Evolutionary conservation across 2,888 invertebrate species (phyloP), one percentile per base, ranked within the genome.

Genomic region (Tanytarsus gracilentus): DNA sequence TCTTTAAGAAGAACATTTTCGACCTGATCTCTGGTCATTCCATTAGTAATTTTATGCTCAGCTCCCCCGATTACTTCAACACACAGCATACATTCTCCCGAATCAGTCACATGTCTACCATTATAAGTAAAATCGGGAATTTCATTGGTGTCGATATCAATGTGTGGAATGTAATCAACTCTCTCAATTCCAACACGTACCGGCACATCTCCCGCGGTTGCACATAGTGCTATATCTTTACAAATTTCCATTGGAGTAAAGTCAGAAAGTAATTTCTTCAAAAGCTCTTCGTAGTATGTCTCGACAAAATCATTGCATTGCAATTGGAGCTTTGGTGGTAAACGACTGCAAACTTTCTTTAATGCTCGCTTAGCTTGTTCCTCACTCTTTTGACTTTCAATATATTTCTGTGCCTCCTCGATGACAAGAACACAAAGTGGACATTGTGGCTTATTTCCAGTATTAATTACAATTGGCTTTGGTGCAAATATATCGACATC

Each of bases 401-500:
- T 78, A 72, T 82, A 78, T 30, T 79, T 74, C 68, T 88, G 85
- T n/a, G 92, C 73, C 71, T 88, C 82, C 61, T 83, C 79, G 0
- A 93, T 81, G 3, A 88, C 88, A 70, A 91, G 85, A 62, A 93
- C 77, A 68, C 95, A 95, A 7, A 94, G 74, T 1, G 89, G 86
- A 68, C 94, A 92, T 66, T 82, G 85, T 16, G 82, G 79, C 65
- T 85, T 83, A 55, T 82, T 79, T 21, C 61, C 44, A 1, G 11
- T 40, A 21, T 62, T 61, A 11, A 65, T 62, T 2, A 70, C 66
- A 27, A 67, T 61, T 68, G 66, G 53, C 44, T 63, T 61, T 2
- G 70, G 69, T 62, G 77, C 70, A 65, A 78, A 76, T 5, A 58
- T 29, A 25, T 58, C 58, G n/a, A 30, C 58, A 9, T 58, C 58